phyloP scores from a whole-genome alignment of 2,797 vertebrate species.

The Prunella strophiata region DNA sequence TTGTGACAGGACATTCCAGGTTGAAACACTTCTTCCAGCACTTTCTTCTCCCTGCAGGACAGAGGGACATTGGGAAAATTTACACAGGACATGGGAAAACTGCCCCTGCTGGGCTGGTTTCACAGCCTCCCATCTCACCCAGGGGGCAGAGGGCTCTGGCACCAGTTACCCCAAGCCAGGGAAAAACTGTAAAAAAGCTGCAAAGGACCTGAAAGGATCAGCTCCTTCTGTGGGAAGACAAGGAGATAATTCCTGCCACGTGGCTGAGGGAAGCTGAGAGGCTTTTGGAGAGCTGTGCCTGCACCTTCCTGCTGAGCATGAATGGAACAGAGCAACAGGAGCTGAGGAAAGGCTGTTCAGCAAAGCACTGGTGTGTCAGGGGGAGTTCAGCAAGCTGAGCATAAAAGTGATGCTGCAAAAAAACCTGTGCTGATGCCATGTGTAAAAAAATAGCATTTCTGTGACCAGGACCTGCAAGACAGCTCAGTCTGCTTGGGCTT shows the following conservation, averaged over 20 bases:
- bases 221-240: background rate
- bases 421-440: background rate
- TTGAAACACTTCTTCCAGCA: background rate
- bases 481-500: background rate
- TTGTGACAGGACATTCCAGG: background rate
- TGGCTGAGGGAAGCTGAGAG: background rate
- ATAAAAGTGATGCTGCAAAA: background rate
- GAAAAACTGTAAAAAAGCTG: background rate
- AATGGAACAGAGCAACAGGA: background rate
- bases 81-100: background rate
- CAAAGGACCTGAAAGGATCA: background rate
- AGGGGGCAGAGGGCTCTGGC: background rate
- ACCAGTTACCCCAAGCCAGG: background rate
- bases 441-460: background rate
- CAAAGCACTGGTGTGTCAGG: fast-evolving
- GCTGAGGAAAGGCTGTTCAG: background rate
- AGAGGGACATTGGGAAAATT: background rate
- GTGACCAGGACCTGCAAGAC: background rate
- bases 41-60: background rate
- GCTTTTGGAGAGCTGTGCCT: background rate
- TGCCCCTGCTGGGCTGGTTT: background rate
- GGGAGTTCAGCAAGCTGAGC: background rate
- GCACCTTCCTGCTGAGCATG: background rate
- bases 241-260: background rate
- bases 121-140: background rate